Evolutionary conservation across 2,113 vertebrate species (phyloP).

Genomic region (Crotalus viridis): DNA sequence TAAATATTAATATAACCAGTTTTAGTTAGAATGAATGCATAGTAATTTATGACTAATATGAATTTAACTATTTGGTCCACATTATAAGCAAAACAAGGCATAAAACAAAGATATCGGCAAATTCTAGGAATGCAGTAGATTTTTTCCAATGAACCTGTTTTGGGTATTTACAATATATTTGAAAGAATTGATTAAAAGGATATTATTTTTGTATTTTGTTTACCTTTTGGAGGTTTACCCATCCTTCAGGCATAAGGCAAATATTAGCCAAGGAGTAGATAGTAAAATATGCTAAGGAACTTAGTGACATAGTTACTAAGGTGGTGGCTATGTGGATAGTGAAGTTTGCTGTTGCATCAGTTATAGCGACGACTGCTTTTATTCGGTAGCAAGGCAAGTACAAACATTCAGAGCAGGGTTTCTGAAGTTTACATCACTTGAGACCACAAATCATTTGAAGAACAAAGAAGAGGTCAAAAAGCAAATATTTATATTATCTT

Average conservation of each 20-base stretch:
- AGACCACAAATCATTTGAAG: neutral
- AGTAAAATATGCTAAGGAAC: neutral
- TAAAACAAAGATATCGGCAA: neutral
- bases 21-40: constrained; percentile 24
- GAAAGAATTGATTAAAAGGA: neutral
- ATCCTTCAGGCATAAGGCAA: neutral
- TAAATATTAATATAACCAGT: neutral
- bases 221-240: neutral
- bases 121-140: neutral
- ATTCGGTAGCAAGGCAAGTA: neutral
- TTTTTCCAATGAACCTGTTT: constrained; percentile 20
- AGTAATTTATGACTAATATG: constrained; percentile 2
- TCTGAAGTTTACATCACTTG: neutral
- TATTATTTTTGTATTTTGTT: neutral
- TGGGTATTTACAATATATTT: constrained; percentile 27
- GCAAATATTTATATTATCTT: neutral
- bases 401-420: neutral
- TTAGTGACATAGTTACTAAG: neutral
- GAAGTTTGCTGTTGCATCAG: neutral
- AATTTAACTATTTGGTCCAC: neutral
- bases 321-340: neutral
- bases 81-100: neutral
- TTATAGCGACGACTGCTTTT: neutral
- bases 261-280: neutral
- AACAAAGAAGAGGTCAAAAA: neutral